Evolutionary conservation across 2,113 vertebrate genomes (phyloP).

Genomic region (Pao palembangensis): DNA sequence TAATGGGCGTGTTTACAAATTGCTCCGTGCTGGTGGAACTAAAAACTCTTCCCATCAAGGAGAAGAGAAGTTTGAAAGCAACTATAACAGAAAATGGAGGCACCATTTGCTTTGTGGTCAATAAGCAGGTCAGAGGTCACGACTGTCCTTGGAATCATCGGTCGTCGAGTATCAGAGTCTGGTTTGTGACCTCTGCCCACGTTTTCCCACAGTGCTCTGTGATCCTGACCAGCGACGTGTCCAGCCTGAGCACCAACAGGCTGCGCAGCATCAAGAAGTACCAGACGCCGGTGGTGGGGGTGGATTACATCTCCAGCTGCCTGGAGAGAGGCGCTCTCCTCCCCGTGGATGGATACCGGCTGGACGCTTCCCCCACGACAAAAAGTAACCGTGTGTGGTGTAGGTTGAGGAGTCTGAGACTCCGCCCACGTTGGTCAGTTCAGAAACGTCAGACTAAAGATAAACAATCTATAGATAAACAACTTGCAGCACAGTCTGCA

Average conservation of each 20-base stretch:
- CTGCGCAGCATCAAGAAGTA: constrained; percentile 70
- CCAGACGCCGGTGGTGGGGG: constrained; percentile 67
- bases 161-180: background rate
- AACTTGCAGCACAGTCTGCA: too few relatives aligned
- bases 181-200: background rate
- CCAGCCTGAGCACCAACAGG: constrained; percentile 68
- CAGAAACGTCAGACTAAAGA: too few relatives aligned
- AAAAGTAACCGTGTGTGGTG: background rate
- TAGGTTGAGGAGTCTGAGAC: too few relatives aligned
- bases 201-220: constrained; percentile 77
- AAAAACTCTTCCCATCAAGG: constrained; percentile 65
- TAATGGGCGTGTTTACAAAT: constrained; percentile 72
- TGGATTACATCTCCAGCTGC: constrained; percentile 77
- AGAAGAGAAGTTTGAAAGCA: constrained; percentile 73
- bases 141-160: background rate
- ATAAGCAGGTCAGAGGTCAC: constrained; percentile 67
- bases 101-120: constrained; percentile 72
- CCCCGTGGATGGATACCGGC: constrained; percentile 52
- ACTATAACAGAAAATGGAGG: constrained; percentile 76
- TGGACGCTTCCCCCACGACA: constrained; percentile 12
- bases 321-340: constrained; percentile 69
- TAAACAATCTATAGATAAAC: too few relatives aligned
- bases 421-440: too few relatives aligned
- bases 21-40: constrained; percentile 75
- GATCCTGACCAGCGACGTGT: constrained; percentile 69